Evolutionary conservation across 1,140 invertebrate genomes (phyloP).

Genomic region (Trachelipus rathkii): DNA sequence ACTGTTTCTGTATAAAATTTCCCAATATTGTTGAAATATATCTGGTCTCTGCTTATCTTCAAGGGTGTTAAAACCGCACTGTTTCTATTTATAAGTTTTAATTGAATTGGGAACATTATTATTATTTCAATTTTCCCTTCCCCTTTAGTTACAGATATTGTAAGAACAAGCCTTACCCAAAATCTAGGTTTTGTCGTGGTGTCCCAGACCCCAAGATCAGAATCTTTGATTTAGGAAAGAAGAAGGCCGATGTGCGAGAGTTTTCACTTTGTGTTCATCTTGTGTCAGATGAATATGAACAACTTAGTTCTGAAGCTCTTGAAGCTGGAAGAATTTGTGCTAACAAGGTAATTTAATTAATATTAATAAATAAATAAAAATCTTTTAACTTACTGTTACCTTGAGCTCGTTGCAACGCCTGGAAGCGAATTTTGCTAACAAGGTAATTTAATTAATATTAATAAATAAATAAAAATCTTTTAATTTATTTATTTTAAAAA

Average conservation of each 20-base stretch:
- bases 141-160: constrained; percentile 86
- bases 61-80: no score
- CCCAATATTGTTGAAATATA: no score
- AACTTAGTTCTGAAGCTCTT: constrained; percentile 95
- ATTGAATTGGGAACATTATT: no score
- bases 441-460: constrained; percentile 52
- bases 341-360: constrained; percentile 66
- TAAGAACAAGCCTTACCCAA: constrained; percentile 99
- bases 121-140: no score
- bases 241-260: constrained; percentile 94
- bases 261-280: constrained; percentile 97
- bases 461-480: no score
- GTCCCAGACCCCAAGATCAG: constrained; percentile 98
- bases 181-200: constrained; percentile 98
- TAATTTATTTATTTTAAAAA: no score
- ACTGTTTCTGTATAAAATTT: no score
- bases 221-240: constrained; percentile 98
- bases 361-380: no score
- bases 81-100: no score
- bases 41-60: no score
- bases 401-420: no score
- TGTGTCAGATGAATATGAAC: constrained; percentile 98
- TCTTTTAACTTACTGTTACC: no score
- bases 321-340: constrained; percentile 99
- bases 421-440: constrained; percentile 98